Evolutionary conservation across 35 echinoderm and acorn worm genomes (phyloP).

Genomic region (Apostichopus californicus): DNA sequence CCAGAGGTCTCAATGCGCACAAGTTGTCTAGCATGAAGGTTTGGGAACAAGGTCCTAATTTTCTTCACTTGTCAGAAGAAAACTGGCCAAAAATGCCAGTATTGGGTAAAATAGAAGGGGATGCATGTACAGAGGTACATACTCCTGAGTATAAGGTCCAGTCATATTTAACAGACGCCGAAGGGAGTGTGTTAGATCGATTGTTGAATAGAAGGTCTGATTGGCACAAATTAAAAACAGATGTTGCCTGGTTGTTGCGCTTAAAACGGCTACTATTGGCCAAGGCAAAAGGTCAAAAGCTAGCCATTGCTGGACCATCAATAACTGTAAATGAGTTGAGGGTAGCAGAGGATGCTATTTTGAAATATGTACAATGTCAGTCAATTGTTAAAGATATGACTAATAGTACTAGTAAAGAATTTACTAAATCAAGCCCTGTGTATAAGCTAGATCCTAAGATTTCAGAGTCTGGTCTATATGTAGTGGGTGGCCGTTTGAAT

Average conservation of each 20-base stretch:
- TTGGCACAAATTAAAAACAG: background rate
- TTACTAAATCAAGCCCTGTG: slow-evolving; percentile 26
- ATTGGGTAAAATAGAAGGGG: background rate
- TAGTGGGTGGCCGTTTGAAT: slow-evolving; percentile 55
- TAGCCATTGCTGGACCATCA: background rate
- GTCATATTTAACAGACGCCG: background rate
- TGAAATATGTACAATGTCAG: slow-evolving; percentile 19
- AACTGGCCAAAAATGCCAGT: background rate
- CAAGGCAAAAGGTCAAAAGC: background rate
- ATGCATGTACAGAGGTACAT: background rate
- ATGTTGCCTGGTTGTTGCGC: background rate
- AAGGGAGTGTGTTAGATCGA: background rate
- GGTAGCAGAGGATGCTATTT: slow-evolving; percentile 16
- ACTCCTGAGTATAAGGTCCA: background rate
- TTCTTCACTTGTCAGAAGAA: background rate
- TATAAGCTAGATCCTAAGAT: slow-evolving; percentile 49
- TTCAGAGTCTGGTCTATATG: background rate
- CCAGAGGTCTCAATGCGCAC: slow-evolving; percentile 17
- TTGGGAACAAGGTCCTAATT: background rate
- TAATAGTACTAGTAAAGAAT: background rate
- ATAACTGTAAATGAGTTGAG: background rate
- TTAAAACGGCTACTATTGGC: background rate
- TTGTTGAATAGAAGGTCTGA: background rate
- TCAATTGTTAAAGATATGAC: background rate
- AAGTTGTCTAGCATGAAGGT: background rate